phyloP scores from a whole-genome alignment of 2,888 invertebrate genomes.

The Smittia aterrima region DNA sequence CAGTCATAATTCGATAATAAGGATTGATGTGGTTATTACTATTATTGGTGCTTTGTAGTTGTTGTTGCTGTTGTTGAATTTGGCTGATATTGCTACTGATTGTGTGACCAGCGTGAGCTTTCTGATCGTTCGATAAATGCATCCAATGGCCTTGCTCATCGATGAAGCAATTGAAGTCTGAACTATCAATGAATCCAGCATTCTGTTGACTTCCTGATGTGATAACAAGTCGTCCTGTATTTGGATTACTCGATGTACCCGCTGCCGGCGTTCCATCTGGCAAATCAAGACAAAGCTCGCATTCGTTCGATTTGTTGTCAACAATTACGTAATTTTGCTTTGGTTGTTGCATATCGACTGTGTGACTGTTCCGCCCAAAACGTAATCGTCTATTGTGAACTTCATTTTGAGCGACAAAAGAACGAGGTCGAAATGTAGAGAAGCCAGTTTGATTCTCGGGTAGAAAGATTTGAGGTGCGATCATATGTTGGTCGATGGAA shows the following conservation, averaged over 20 bases:
- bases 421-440: constrained; percentile 31
- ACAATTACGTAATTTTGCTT: constrained; percentile 31
- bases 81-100: constrained; percentile 33
- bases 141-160: constrained; percentile 86
- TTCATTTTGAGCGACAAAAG: neutral
- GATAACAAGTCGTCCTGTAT: constrained; percentile 44
- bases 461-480: constrained; percentile 47
- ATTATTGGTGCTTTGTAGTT: neutral
- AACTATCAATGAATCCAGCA: constrained; percentile 69
- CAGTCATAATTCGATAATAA: neutral
- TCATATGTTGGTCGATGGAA: constrained; percentile 51
- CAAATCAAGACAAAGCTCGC: constrained; percentile 31
- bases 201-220: constrained; percentile 37
- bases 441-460: constrained; percentile 29
- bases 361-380: constrained; percentile 21
- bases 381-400: constrained; percentile 26
- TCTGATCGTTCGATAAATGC: constrained; percentile 82
- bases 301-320: constrained; percentile 32
- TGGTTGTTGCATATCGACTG: constrained; percentile 25
- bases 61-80: constrained; percentile 24
- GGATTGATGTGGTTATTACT: neutral
- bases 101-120: constrained; percentile 46
- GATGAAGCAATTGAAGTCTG: constrained; percentile 80
- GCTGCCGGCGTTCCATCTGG: constrained; percentile 22
- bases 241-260: constrained; percentile 48